These are phyloP conservation scores for Philypnodon macrostomus DNA, from an alignment of 2,797 vertebrate genomes.

Conservation along the genomic window DNA sequence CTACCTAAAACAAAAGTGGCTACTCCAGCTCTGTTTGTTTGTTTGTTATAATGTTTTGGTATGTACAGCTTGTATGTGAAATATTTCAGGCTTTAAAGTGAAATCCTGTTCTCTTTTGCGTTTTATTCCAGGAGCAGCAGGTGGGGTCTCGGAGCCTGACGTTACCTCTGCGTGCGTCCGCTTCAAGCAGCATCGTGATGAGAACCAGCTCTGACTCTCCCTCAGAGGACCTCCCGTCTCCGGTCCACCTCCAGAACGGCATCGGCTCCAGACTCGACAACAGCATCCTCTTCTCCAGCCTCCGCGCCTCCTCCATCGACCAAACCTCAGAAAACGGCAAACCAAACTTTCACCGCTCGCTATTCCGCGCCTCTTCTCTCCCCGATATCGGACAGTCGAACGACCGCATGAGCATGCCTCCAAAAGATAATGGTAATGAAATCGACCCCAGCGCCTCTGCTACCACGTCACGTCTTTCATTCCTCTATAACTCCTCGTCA, in stretches of 20 bases:
- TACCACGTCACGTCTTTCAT: too few relatives aligned
- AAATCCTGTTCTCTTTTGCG: not conserved
- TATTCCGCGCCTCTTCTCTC: slow-evolving; percentile 51
- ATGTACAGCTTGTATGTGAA: too few relatives aligned
- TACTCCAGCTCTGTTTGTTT: not conserved
- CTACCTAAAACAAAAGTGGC: too few relatives aligned
- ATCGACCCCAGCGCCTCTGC: slow-evolving; percentile 6
- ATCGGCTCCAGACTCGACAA: slow-evolving; percentile 82
- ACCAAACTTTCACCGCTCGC: not conserved
- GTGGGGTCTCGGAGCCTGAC: not conserved
- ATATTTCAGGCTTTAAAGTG: too few relatives aligned
- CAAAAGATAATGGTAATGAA: not conserved
- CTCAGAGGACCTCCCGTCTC: slow-evolving; percentile 31
- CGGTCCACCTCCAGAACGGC: slow-evolving; percentile 4
- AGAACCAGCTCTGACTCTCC: slow-evolving; percentile 52
- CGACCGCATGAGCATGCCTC: slow-evolving; percentile 21
- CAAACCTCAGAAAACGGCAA: slow-evolving; percentile 45
- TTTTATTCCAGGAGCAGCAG: not conserved
- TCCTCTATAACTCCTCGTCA: slow-evolving; percentile 40
- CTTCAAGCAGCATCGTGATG: slow-evolving; percentile 53
- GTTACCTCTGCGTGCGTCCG: slow-evolving; percentile 41
- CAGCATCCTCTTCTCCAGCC: slow-evolving; percentile 83
- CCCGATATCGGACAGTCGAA: slow-evolving; percentile 45
- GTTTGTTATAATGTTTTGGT: too few relatives aligned
- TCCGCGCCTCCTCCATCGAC: slow-evolving; percentile 45